Evolutionary conservation across 2,113 vertebrate species (phyloP), one percentile per base, ranked within the genome.

Genomic region (Colaptes auratus): DNA sequence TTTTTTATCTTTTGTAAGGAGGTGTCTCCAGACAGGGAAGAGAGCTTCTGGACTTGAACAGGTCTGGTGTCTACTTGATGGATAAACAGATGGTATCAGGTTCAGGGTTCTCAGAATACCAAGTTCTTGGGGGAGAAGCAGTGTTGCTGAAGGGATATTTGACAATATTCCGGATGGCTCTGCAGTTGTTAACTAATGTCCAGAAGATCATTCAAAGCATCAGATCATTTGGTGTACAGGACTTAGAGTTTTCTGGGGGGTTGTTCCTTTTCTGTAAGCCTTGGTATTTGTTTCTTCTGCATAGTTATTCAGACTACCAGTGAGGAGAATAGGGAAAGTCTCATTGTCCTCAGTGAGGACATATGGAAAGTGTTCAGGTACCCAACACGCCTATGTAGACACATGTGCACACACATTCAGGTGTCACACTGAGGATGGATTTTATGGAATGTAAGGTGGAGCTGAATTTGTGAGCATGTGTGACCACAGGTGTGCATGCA

Each of bases 381-480:
- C 63, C 59, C 18, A 46, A 16, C 16, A 5, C 73, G 12, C 25
- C 50, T 70, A 3, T 39, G 33, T 79, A 59, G 64, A n/a, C 7
- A 9, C 23, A 67, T 55, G 8, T 0, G 5, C 2, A 2, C 24
- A 46, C 27, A 30, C 20, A 46, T 79, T 39, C 7, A 3, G 25
- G 13, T 78, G 19, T 67, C 42, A 63, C 0, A 1, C 39, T 28
- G 12, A 65, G 27, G 8, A 8, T 80, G 36, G 7, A 31, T 46
- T 84, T 93, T 42, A 23, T 50, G 36, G 42, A 48, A 23, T n/a
- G 25, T 66, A n/a, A 56, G 14, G 24, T 64, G 53, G 48, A 82
- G 56, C 28, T 80, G 56, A 64, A 55, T 80, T 71, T 64, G 28
- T 80, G 78, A 35, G 12, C 70, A n/a, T 10, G 1, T 20, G 18